Evolutionary conservation across 2,888 invertebrate genomes (phyloP), one percentile per base, ranked within the genome.

Genomic region (Chrysopilus asiliformis): DNA sequence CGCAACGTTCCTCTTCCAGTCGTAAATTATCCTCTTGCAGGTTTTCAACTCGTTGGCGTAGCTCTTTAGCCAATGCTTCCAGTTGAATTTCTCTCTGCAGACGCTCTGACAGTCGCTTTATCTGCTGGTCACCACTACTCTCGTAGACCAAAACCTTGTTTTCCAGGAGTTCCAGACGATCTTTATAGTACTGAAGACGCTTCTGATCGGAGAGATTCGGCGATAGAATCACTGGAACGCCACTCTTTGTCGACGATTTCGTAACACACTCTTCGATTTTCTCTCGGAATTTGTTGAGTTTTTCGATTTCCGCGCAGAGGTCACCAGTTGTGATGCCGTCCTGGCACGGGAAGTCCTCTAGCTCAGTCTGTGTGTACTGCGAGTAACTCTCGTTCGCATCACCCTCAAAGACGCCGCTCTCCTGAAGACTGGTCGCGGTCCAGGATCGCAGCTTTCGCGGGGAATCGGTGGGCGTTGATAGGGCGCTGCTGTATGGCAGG

Each of bases 401-500:
- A 30, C 67, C 75, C 50, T 77, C 79, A 50, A 79, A 80, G 45
- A 80, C 79, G 17, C 80, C 80, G 49, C 79, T 79, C 52, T 80
- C 80, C 51, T 79, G 79, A 18, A 80, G 63, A 49, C 74, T 65
- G 49, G 66, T 71, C 44, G 56, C 53, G 36, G 58, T 55, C 58
- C 59, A 60, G 34, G 42, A 43, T 17, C 45, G 34, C 6, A 37
- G 43, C 8, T 45, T 44, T 14, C 49, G 47, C 35, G 55, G 56
- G 28, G 51, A 53, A 26, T 56, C 68, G 64, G 56, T 65, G 59
- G 44, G 67, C 62, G 56, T 68, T 63, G 45, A 60, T 60, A 30
- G 44, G 34, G 45, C 67, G 64, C 53, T 61, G 43, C 47, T 64
- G 47, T 74, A 74, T 28, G 74, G 79, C 43, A 76, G 71, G 39